A percentile compares a stretch with the other conserved stretches of the same genome.
Evolutionary conservation across 2,113 vertebrate species (phyloP).

Genomic region (Todiramphus saurophagus): DNA sequence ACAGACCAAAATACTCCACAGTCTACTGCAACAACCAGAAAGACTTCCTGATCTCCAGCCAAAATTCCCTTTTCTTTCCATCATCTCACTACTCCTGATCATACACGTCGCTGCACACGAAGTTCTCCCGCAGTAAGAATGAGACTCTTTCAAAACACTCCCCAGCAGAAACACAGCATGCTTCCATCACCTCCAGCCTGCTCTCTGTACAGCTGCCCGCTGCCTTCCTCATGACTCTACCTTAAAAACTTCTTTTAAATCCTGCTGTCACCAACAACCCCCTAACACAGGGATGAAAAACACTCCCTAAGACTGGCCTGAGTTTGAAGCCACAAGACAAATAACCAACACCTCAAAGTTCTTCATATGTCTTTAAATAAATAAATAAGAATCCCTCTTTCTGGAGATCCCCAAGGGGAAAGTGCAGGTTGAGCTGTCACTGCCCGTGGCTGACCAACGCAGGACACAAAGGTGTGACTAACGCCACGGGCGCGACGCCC

Average conservation of each 20-base stretch:
- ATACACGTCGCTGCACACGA: neutral
- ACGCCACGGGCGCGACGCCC: neutral
- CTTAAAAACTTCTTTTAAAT: neutral
- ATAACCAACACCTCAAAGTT: neutral
- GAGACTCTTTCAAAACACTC: neutral
- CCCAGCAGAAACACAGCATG: accelerated
- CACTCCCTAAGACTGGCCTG: neutral
- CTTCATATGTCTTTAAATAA: neutral
- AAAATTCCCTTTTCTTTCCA: slow-evolving; percentile 8
- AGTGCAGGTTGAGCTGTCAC: neutral
- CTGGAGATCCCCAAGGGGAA: neutral
- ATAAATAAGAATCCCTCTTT: neutral
- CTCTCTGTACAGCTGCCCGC: neutral
- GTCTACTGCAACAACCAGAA: neutral
- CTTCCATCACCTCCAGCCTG: neutral
- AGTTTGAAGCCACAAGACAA: neutral
- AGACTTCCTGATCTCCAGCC: neutral
- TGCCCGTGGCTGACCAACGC: neutral
- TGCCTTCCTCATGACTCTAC: neutral
- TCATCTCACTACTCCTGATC: neutral
- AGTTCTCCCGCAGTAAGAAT: neutral
- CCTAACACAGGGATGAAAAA: neutral
- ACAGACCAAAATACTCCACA: neutral
- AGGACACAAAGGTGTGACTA: neutral
- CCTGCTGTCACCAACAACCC: neutral